These are phyloP conservation scores for Liposcelis brunnea DNA, from an alignment of 2,888 invertebrate species.

Conservation along the genomic window DNA sequence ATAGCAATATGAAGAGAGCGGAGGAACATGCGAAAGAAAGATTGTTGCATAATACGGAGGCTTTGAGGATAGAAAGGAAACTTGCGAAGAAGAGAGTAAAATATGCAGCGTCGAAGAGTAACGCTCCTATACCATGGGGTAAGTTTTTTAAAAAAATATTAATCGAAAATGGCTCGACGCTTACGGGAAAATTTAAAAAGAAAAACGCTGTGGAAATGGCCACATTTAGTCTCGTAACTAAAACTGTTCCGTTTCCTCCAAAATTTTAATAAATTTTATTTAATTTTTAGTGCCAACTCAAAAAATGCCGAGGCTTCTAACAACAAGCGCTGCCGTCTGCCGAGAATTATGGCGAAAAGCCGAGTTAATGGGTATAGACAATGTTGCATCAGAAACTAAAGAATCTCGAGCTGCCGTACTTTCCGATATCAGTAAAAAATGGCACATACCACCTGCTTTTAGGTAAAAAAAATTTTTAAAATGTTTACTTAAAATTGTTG, in stretches of 20 bases:
- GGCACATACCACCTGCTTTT: constrained; percentile 88
- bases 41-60: constrained; percentile 60
- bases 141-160: too few relatives aligned
- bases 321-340: constrained; percentile 80
- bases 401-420: constrained; percentile 67
- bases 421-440: constrained; percentile 76
- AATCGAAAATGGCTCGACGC: too few relatives aligned
- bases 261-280: neutral
- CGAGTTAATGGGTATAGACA: constrained; percentile 78
- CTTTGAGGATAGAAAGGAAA: constrained; percentile 59
- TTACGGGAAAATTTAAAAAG: neutral
- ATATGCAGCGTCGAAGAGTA: constrained; percentile 54
- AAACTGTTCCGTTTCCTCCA: neutral
- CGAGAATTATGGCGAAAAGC: constrained; percentile 68
- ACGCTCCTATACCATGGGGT: constrained; percentile 75
- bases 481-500: neutral
- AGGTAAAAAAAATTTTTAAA: constrained; percentile 21
- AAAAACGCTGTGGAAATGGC: neutral
- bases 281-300: constrained; percentile 64
- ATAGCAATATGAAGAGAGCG: constrained; percentile 50
- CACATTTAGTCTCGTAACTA: neutral
- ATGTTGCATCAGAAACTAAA: constrained; percentile 59
- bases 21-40: constrained; percentile 32
- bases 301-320: constrained; percentile 80
- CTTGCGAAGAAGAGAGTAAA: constrained; percentile 71